A percentile compares a stretch with the other conserved stretches of the same genome.
These are phyloP conservation scores for Anabacerthia variegaticeps DNA, from an alignment of 2,797 vertebrate genomes.

Conservation along the genomic window DNA sequence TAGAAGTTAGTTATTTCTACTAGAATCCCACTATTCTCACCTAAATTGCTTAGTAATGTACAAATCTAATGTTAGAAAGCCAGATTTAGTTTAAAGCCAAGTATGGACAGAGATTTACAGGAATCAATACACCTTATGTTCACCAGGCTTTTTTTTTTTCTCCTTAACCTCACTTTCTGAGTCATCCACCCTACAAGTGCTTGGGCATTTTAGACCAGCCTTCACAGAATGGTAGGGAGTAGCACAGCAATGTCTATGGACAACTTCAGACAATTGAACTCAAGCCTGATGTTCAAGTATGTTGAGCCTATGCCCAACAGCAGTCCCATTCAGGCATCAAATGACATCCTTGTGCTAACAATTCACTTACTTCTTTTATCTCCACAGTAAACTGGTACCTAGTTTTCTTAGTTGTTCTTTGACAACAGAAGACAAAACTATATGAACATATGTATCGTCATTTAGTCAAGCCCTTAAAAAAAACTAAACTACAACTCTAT, in stretches of 20 bases:
- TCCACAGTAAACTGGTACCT: neutral
- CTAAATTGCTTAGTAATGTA: neutral
- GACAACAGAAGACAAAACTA: neutral
- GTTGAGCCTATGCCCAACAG: neutral
- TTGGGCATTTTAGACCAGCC: neutral
- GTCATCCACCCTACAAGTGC: neutral
- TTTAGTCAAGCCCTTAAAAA: neutral
- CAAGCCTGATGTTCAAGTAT: neutral
- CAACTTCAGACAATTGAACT: neutral
- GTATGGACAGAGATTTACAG: neutral
- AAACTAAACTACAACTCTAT: neutral
- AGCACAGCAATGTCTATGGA: accelerated
- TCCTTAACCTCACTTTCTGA: neutral
- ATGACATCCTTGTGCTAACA: neutral
- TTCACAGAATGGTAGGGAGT: neutral
- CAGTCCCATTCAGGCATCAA: neutral
- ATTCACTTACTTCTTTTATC: neutral
- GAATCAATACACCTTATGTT: neutral
- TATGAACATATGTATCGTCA: neutral
- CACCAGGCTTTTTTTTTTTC: neutral
- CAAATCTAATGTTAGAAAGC: neutral
- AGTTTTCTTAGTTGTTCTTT: neutral
- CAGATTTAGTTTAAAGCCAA: neutral
- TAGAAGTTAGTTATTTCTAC: neutral
- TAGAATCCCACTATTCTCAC: neutral